Evolutionary conservation across 2,113 vertebrate genomes (phyloP), one percentile per base, ranked within the genome.

Genomic region (Erythrocebus patas): DNA sequence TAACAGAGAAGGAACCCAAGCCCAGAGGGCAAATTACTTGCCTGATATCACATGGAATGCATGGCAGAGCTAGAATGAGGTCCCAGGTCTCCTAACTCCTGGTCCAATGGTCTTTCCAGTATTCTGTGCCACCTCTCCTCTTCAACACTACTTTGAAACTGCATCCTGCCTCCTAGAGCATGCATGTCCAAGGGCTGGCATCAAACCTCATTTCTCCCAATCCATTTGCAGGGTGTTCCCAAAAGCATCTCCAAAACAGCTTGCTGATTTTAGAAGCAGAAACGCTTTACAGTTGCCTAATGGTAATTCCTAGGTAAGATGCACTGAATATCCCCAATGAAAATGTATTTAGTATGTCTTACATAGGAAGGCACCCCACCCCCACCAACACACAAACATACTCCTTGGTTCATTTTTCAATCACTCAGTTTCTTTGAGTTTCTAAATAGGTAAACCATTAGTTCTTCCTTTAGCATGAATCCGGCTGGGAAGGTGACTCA

Each of bases 11-110:
- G 30, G 3, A 50, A 30, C 30, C 23, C 25, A 25, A 66, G 20
- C 30, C 73, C 5, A 18, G 43, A 92, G 8, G 9, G 17, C 22
- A 70, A 43, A 40, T n/a, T 35, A 43, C 17, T 45, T 22, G 2
- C 13, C 22, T 84, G 40, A 1, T 43, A 32, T 14, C 48, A 45
- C 38, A 22, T 52, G 40, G 48, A 85, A 43, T 10, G 38, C 50
- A 48, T 0, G 38, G 59, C 22, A 3, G 18, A 50, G 48, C 10
- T 61, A 1, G 14, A 73, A 14, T 0, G 4, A 68, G 30, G 57
- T 43, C 8, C 10, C 8, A 8, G 12, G 16, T 52, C 40, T 70
- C 38, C 75, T 35, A 25, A 55, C 12, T 59, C 9, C 4, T 2
- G 18, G 27, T 16, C 52, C 38, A 22, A 6, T 3, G 14, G 23